Conservation (phyloP, 2,797 vertebrate genomes). For the Arctocebus calabarensis region DNA sequence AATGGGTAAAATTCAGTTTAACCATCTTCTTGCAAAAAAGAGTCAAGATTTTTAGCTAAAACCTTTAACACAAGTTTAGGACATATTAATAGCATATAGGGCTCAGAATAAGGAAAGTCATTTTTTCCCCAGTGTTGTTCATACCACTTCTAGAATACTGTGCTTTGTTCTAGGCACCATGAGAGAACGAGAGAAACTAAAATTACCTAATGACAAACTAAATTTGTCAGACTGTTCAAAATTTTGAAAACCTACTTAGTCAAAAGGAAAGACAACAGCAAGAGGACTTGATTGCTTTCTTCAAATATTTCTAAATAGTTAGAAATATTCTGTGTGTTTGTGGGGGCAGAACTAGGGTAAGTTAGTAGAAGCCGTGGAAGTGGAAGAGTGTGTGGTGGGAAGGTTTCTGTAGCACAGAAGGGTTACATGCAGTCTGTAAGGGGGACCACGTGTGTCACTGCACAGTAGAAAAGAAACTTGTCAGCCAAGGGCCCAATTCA, state of each 20-base stretch:
- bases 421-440: background rate
- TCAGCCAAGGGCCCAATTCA: background rate
- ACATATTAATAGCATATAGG: background rate
- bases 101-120: background rate
- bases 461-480: background rate
- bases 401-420: background rate
- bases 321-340: background rate
- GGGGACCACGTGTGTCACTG: background rate
- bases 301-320: background rate
- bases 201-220: background rate
- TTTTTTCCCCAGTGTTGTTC: background rate
- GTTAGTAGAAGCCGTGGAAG: background rate
- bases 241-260: background rate
- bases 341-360: background rate
- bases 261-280: background rate
- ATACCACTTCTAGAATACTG: background rate
- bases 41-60: slow-evolving; percentile 17
- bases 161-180: background rate
- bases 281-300: background rate
- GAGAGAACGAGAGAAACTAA: slow-evolving; percentile 1
- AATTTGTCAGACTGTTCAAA: background rate
- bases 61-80: background rate
- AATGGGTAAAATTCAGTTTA: background rate
- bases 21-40: background rate
- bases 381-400: background rate